Evolutionary conservation across 2,113 vertebrate genomes (phyloP).

Genomic region (Mus pahari): DNA sequence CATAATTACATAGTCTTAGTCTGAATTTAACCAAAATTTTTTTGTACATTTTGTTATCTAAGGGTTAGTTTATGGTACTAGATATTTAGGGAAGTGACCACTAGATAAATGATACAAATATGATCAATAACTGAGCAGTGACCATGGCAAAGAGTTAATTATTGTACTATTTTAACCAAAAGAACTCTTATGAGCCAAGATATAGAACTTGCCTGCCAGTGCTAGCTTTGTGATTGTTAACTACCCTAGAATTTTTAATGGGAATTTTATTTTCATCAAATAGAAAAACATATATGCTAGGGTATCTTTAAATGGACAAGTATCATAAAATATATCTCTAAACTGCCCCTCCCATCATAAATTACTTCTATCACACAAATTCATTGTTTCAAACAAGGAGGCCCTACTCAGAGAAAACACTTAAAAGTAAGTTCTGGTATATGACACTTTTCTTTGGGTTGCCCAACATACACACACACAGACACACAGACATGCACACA

Average conservation of each 20-base stretch:
- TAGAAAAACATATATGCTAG: background rate
- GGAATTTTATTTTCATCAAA: background rate
- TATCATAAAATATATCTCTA: background rate
- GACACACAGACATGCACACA: background rate
- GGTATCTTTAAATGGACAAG: background rate
- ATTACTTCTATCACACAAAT: background rate
- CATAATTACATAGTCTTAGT: background rate
- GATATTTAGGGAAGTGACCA: background rate
- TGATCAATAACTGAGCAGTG: background rate
- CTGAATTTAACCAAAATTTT: background rate
- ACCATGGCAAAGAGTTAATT: background rate
- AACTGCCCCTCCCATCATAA: background rate
- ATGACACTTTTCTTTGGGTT: background rate
- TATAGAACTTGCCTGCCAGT: background rate
- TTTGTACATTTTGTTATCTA: background rate
- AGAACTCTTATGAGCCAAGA: background rate
- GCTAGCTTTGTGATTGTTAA: background rate
- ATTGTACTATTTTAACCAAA: background rate
- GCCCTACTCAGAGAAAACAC: background rate
- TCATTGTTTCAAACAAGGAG: background rate
- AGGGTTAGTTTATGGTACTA: background rate
- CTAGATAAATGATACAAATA: background rate
- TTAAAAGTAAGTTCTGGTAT: background rate
- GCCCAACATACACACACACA: background rate
- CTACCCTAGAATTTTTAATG: background rate